phyloP scores from a whole-genome alignment of 1,140 invertebrate genomes.

The Drosophila quadrilineata region DNA sequence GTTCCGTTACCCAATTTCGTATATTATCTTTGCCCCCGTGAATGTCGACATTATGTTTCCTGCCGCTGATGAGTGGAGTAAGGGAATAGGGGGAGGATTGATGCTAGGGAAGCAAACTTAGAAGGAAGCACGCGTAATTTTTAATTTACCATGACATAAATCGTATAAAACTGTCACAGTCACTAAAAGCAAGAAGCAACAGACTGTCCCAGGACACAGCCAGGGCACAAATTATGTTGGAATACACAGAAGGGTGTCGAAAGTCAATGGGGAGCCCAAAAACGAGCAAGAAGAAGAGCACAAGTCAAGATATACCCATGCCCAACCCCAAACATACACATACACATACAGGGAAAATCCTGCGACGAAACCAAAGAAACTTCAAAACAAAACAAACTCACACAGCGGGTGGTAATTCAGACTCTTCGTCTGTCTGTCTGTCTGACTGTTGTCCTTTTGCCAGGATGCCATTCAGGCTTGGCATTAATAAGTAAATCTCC shows the following conservation, averaged over 20 bases:
- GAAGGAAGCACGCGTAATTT: slow-evolving; percentile 64
- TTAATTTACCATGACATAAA: slow-evolving; percentile 78
- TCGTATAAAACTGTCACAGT: slow-evolving; percentile 79
- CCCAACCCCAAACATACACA: neutral
- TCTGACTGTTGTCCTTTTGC: slow-evolving; percentile 16
- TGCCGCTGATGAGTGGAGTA: slow-evolving; percentile 4
- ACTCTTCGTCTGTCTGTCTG: neutral
- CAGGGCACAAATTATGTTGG: slow-evolving; percentile 64
- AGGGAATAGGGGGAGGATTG: too few species aligned
- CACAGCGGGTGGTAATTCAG: slow-evolving; percentile 28
- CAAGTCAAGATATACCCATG: neutral
- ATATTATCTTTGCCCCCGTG: slow-evolving; percentile 13
- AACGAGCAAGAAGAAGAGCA: slow-evolving; percentile 1
- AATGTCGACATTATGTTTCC: neutral
- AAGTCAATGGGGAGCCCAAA: slow-evolving; percentile 50
- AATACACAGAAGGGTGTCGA: slow-evolving; percentile 69
- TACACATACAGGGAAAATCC: neutral
- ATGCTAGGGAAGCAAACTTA: too few species aligned
- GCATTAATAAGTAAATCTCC: slow-evolving; percentile 77
- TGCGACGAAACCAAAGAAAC: slow-evolving; percentile 23
- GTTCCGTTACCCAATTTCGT: slow-evolving; percentile 34
- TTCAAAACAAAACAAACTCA: slow-evolving; percentile 55
- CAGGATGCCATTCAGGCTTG: slow-evolving; percentile 60
- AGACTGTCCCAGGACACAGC: slow-evolving; percentile 39
- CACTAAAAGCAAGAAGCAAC: slow-evolving; percentile 75